Percentiles rank a stretch among this genome's conserved stretches.
These are phyloP conservation scores for Rhinolophus ferrumequinum DNA, from an alignment of 2,113 vertebrate genomes.

Conservation along the genomic window DNA sequence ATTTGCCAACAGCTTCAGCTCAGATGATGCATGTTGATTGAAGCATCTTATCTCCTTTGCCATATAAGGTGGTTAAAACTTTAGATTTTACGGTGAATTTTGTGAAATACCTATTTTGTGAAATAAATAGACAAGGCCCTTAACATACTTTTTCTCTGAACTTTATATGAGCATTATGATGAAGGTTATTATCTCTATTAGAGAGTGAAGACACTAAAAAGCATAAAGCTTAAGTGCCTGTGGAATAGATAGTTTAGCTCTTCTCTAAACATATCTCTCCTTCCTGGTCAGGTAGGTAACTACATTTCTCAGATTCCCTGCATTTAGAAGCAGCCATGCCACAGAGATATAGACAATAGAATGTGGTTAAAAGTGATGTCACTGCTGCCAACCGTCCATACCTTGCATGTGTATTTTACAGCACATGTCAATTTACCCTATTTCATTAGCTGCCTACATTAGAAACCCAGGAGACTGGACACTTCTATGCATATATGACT, in stretches of 20 bases:
- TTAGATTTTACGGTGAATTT: neutral
- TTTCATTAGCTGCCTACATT: neutral
- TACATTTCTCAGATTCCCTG: neutral
- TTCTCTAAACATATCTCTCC: neutral
- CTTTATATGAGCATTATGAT: neutral
- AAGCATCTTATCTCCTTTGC: neutral
- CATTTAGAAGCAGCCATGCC: neutral
- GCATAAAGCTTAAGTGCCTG: neutral
- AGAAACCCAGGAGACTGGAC: neutral
- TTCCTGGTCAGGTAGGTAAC: neutral
- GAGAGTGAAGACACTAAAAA: neutral
- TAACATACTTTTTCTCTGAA: neutral
- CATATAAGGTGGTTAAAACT: neutral
- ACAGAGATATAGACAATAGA: neutral
- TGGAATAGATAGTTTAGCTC: neutral
- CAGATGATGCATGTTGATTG: rapidly evolving
- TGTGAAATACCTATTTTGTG: neutral
- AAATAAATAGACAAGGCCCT: neutral
- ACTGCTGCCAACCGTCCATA: neutral
- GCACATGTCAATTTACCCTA: neutral
- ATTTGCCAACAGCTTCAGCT: neutral
- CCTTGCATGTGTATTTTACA: neutral
- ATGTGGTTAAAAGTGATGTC: neutral
- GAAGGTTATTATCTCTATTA: neutral
- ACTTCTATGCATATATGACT: neutral